Conservation (phyloP, 92 coral and sea anemone species). For the Virgularia gustaviana region DNA sequence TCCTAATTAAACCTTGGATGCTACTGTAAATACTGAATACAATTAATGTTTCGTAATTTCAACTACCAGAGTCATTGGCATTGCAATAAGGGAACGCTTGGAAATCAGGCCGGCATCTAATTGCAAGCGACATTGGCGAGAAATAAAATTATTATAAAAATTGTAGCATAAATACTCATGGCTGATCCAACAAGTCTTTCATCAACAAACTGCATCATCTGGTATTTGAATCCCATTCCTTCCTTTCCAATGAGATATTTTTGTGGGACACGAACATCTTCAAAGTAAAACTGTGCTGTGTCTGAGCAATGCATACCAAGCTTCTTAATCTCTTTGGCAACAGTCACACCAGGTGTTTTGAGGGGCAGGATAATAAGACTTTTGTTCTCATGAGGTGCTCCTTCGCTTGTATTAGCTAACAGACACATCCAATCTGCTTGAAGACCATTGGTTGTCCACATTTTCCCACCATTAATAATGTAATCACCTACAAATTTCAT, state of each 20-base stretch:
- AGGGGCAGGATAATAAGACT: constrained; percentile 80
- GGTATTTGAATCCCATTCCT: constrained; percentile 87
- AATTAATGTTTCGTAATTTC: too few relatives aligned
- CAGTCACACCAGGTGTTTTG: constrained; percentile 69
- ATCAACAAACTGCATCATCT: constrained; percentile 97
- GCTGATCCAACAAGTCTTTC: constrained; percentile 97
- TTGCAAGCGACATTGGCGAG: neutral
- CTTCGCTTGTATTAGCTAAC: constrained; percentile 86
- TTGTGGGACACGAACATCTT: constrained; percentile 89
- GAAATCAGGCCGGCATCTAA: too few relatives aligned
- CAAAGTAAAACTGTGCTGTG: constrained; percentile 95
- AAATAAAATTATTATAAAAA: neutral
- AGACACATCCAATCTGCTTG: constrained; percentile 99
- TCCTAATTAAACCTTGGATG: too few relatives aligned
- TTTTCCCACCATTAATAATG: constrained; percentile 89
- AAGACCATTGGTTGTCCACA: constrained; percentile 95
- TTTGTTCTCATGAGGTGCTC: constrained; percentile 76
- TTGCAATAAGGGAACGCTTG: too few relatives aligned
- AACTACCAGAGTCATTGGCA: too few relatives aligned
- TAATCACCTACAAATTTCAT: constrained; percentile 75
- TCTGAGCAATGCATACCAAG: constrained; percentile 98
- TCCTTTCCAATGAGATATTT: constrained; percentile 86
- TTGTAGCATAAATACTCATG: constrained; percentile 47
- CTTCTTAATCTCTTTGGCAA: constrained; percentile 73
- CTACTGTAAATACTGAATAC: too few relatives aligned